Percentiles rank a stretch among this genome's conserved stretches.
Evolutionary conservation across 2,888 invertebrate genomes (phyloP).

Genomic region (Drosophila longiperda): DNA sequence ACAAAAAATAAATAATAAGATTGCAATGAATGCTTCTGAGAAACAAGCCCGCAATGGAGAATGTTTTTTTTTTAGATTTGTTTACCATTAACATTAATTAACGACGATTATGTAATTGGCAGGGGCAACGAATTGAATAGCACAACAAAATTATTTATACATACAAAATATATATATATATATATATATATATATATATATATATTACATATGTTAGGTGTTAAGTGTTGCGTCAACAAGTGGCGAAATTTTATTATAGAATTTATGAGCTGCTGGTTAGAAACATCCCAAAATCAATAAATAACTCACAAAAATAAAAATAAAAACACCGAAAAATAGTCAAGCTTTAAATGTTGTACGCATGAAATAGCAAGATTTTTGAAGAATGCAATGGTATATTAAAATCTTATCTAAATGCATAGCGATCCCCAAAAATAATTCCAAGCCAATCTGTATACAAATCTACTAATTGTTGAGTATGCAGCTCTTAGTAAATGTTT

Average conservation of each 20-base stretch:
- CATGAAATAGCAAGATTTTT: constrained; percentile 21
- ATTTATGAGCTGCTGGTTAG: constrained; percentile 32
- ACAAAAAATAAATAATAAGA: constrained; percentile 5
- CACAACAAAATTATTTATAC: constrained; percentile 4
- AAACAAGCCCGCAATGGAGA: constrained; percentile 23
- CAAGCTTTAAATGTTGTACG: constrained; percentile 78
- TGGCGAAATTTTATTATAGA: constrained; percentile 62
- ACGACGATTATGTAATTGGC: constrained; percentile 11
- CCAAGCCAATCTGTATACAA: constrained; percentile 37
- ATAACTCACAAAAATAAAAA: constrained; percentile 17
- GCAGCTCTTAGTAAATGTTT: constrained; percentile 57
- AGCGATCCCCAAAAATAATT: constrained; percentile 23
- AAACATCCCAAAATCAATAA: constrained; percentile 39
- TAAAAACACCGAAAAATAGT: constrained; percentile 50
- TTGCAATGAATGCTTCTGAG: constrained; percentile 41
- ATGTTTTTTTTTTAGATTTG: constrained; percentile 66
- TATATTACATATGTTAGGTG: constrained; percentile 20
- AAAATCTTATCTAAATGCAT: constrained; percentile 27
- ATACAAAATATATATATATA: constrained; percentile 16
- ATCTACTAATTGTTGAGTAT: constrained; percentile 60
- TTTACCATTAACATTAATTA: constrained; percentile 68
- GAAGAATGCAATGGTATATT: constrained; percentile 29
- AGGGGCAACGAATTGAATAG: constrained; percentile 6
- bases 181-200: constrained; percentile 6
- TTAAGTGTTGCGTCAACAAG: constrained; percentile 66